Base-by-base conservation (phyloP, 2,797 vertebrate species). In the Oophaga sylvatica region DNA sequence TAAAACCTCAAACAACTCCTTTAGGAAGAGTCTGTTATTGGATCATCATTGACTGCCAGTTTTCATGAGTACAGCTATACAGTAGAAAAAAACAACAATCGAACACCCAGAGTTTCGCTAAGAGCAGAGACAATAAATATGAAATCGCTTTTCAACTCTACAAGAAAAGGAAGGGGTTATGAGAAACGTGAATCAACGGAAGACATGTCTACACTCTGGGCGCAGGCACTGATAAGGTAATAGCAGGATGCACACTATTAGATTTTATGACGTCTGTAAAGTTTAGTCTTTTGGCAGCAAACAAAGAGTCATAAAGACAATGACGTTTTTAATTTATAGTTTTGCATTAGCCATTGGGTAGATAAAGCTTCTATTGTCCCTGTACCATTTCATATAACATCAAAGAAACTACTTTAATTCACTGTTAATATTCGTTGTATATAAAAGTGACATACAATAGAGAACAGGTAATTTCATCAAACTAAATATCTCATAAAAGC, bases 81-180 rank as follows among this genome's bases (percentile, higher is more conserved):
- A 56, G 22, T 20, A 20, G 1, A 59, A 13, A 31, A 0, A 90
- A 83, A 92, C 92, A 92, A 92, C 26, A 92, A 93, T 91, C 5
- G 2, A 94, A 92, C 29, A 70, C 59, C 35, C 35, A 68, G 83
- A 90, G 92, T 89, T 87, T 41, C 88, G 88, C 13, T 68, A 91
- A 89, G 16, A 90, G 84, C 70, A 92, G 90, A 90, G 90, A 87
- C 84, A 79, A 84, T 83, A 88, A 92, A 89, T 71, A 87, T 0
- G 0, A 89, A 90, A 57, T 85, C 15, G n/a, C 67, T 48, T 19
- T 60, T 63, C 48, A 83, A 73, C 6, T 35, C 57, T 75, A 41
- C 31, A 57, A 62, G 70, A 17, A 22, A 84, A 62, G 13, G 20
- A 84, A 62, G 68, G 45, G 17, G 63, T 68, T 70, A 68, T 84